phyloP scores from a whole-genome alignment of 2,113 vertebrate species.

The Lonchura striata region DNA sequence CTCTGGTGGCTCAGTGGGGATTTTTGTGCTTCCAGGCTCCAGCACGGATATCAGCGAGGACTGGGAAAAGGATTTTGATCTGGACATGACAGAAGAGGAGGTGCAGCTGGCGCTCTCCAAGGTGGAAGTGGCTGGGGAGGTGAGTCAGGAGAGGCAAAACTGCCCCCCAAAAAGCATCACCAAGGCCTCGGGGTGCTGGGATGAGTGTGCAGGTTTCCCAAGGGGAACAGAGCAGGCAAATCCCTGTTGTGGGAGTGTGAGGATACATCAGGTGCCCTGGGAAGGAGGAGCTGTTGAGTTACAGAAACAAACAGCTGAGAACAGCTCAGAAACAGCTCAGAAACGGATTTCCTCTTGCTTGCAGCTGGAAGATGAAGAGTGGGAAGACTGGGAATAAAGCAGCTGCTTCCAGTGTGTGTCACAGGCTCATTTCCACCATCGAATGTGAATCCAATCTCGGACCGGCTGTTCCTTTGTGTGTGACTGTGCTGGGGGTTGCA shows the following conservation, averaged over 20 bases:
- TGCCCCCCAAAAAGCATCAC: neutral
- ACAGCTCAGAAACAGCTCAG: neutral
- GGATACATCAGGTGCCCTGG: neutral
- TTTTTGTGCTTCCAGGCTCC: slow-evolving; percentile 80
- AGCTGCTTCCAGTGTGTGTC: slow-evolving; percentile 17
- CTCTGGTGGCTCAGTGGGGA: neutral
- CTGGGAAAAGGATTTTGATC: slow-evolving; percentile 98
- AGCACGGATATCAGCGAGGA: slow-evolving; percentile 98
- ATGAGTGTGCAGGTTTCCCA: neutral
- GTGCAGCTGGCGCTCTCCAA: slow-evolving; percentile 92
- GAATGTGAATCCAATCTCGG: slow-evolving; percentile 29
- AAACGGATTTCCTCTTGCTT: neutral
- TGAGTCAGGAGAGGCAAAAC: slow-evolving; percentile 43
- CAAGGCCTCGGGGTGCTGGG: neutral
- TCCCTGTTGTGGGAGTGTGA: neutral
- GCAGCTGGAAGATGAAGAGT: slow-evolving; percentile 93
- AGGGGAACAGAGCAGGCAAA: neutral
- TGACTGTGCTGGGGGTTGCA: slow-evolving; percentile 46
- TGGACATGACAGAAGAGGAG: slow-evolving; percentile 99
- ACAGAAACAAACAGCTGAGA: neutral
- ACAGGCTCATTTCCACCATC: slow-evolving; percentile 58
- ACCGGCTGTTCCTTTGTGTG: slow-evolving; percentile 57
- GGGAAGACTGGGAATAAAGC: slow-evolving; percentile 96
- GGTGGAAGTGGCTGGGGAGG: slow-evolving; percentile 88
- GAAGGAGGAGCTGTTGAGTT: neutral